Evolutionary conservation across 2,888 invertebrate species (phyloP), one percentile per base, ranked within the genome.

Genomic region (Drosophila leonis): DNA sequence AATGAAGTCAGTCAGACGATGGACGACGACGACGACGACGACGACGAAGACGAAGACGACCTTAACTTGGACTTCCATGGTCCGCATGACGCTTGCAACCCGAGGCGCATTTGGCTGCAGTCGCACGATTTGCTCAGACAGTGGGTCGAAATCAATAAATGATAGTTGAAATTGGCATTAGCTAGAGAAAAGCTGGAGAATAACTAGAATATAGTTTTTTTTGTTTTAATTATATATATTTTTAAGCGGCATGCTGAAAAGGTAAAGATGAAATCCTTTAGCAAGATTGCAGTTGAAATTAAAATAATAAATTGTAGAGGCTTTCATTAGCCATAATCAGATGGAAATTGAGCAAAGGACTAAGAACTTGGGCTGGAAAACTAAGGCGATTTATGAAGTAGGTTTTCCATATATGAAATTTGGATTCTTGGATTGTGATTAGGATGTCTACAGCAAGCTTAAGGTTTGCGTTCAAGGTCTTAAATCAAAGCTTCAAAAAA

Each of bases 1-100:
- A 86, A 90, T 86, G 90, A 86, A 86, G 90, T 89, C 85, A 89
- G 80, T 87, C 85, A 87, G 84, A 70, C 79, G 54, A 65, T 60
- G 51, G 78, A 62, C 55, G 59, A 60, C 31, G 13, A 44, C 68
- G 72, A 66, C 33, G 33, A 41, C 60, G 63, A 77, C 46, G 69
- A 65, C 64, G 70, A 65, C 69, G 79, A 73, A 72, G 63, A 71
- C 67, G 71, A 67, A 49, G 37, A 41, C 72, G 65, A 77, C 44
- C 65, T 39, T 24, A 64, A 48, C 54, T 29, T 68, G 63, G 56
- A 59, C 41, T 56, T 80, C 72, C 78, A 76, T 74, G 80, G 75
- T 74, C 66, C 73, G 70, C 61, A 73, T 72, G 83, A 51, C 55
- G 65, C 65, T 65, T 67, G 24, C 44, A 24, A 74, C 86, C 87